Conservation (phyloP, 2,888 invertebrate species). For the Agrochola macilenta region DNA sequence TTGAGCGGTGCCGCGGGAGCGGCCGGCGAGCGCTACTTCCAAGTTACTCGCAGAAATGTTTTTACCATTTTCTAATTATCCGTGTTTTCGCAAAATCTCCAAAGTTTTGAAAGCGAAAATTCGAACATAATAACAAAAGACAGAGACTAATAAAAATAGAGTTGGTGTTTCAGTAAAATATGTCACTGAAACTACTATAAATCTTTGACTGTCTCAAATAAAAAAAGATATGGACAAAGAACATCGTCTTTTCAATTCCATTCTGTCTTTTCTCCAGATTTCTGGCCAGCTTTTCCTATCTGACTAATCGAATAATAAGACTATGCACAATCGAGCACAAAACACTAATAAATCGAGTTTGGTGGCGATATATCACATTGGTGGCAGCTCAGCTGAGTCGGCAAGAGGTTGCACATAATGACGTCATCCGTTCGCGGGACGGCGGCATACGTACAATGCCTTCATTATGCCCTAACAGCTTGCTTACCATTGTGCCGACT, state of each 20-base stretch:
- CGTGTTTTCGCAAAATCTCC: too few relatives aligned
- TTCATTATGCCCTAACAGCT: conserved; percentile 86
- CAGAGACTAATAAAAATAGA: background rate
- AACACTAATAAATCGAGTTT: conserved; percentile 82
- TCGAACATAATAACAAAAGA: background rate
- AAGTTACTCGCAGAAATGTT: too few relatives aligned
- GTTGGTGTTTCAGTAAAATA: background rate
- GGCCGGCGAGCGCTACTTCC: too few relatives aligned
- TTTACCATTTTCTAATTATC: too few relatives aligned
- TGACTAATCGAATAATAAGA: conserved; percentile 69
- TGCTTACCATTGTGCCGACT: conserved; percentile 84
- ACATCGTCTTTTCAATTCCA: conserved; percentile 1
- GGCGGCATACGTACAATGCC: conserved; percentile 80
- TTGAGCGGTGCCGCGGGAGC: too few relatives aligned
- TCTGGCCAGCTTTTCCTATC: conserved; percentile 41
- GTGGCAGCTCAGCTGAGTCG: conserved; percentile 73
- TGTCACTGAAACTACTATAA: conserved; percentile 25
- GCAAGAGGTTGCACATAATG: conserved; percentile 83
- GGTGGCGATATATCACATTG: conserved; percentile 78
- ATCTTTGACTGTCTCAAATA: conserved; percentile 26
- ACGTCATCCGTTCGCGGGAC: conserved; percentile 79
- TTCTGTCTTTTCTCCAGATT: conserved; percentile 11
- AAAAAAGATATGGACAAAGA: conserved; percentile 9
- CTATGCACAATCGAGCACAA: conserved; percentile 73
- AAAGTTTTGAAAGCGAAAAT: too few relatives aligned